Base-by-base conservation (phyloP, 1,140 invertebrate genomes). In the Acyrthosiphon pisum region DNA sequence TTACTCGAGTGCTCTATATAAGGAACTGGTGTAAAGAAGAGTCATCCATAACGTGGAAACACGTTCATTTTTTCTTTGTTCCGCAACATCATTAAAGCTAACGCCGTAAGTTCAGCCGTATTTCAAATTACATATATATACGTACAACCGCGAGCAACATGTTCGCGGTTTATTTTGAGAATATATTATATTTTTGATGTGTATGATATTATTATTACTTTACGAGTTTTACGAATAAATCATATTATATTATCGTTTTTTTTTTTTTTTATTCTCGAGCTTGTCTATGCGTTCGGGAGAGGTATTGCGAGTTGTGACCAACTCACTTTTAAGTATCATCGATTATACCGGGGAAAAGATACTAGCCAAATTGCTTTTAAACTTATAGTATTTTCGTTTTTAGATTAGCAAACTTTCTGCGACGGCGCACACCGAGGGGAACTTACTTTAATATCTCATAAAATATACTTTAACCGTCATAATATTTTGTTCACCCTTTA, bases 281-380 rank as follows among this genome's bases (percentile, higher is more conserved):
- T 76, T 76, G 18, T 76, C 30, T n/a, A 14, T n/a, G n/a, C 14
- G 4, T n/a, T 76, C 6, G 30, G 14, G 30, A 68, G 0, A n/a
- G 26, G 11, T 46, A 44, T 41, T 46, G 56, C 26, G 53, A 90
- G 30, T 41, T n/a, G 56, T 30, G 88, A 90, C 88, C 88, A 90
- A 90, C 88, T 90, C 53, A 22, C 68, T 68, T 90, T 60, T 90
- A 90, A 90, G 89, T 68, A 56, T 90, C 56, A 90, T 90, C 53
- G 89, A 68, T 90, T 68, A 60, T 68, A 44, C 37, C 20, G 35
- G 41, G 2, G 20, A 30, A 44, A 90, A 56, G 26, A 68, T 26
- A 90, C 89, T 90, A 90, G 14, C 37, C 50, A 68, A 90, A 90
- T 90, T 68, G 53, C 56, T 90, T 90, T 90, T 90, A 90, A 90